A percentile compares a stretch with the other conserved stretches of the same genome.
Evolutionary conservation across 2,797 vertebrate species (phyloP).

Genomic region (Chelmon rostratus): DNA sequence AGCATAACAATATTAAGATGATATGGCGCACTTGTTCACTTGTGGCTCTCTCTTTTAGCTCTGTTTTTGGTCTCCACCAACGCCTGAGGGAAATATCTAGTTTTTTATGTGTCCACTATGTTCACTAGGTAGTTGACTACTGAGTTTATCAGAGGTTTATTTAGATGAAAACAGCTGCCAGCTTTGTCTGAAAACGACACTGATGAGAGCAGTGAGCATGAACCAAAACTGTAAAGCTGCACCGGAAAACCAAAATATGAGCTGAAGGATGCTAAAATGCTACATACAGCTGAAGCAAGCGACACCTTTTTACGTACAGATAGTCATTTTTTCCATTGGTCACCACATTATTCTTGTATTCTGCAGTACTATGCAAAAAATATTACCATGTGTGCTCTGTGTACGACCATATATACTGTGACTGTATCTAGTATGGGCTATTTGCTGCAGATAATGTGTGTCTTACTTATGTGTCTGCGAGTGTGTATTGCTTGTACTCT

Average conservation of each 20-base stretch:
- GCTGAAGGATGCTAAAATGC: not conserved
- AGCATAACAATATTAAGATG: no score
- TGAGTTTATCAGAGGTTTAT: no score
- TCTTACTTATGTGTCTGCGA: constrained; percentile 16
- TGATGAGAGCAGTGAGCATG: no score
- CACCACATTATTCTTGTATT: not conserved
- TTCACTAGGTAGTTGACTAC: no score
- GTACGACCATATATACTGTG: not conserved
- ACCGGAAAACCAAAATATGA: not conserved
- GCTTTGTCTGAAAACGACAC: not conserved
- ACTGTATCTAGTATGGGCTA: not conserved
- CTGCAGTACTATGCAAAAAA: not conserved
- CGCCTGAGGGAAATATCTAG: no score
- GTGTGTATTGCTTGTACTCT: constrained; percentile 1
- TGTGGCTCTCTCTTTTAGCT: no score
- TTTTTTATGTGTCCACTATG: no score
- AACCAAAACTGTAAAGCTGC: not conserved
- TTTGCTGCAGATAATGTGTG: not conserved
- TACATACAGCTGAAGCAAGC: not conserved
- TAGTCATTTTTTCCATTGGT: not conserved
- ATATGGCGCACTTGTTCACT: no score
- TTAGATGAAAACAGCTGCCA: no score
- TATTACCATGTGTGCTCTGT: not conserved
- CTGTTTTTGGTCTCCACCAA: no score
- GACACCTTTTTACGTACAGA: not conserved